These are phyloP conservation scores for Nanorana parkeri DNA, from an alignment of 2,113 vertebrate species.

Conservation along the genomic window DNA sequence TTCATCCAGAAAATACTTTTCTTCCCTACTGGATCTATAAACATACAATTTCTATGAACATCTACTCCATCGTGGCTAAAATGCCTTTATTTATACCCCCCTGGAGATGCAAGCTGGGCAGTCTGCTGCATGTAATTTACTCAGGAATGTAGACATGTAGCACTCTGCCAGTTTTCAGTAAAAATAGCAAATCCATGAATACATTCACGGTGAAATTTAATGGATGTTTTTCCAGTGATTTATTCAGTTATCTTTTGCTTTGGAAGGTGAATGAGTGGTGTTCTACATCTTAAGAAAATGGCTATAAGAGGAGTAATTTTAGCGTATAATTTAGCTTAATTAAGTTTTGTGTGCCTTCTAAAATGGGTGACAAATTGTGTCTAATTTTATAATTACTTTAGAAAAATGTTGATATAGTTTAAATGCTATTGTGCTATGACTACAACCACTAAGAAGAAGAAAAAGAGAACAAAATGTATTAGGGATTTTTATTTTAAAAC, in stretches of 20 bases:
- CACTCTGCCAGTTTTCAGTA: background rate
- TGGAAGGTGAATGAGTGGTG: background rate
- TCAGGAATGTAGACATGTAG: slow-evolving; percentile 10
- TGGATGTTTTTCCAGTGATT: background rate
- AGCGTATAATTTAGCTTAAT: background rate
- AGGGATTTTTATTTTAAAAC: too few relatives aligned
- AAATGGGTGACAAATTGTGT: background rate
- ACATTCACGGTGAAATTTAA: background rate
- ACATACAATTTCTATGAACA: slow-evolving; percentile 5
- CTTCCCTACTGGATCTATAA: background rate
- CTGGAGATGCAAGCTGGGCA: slow-evolving; percentile 12
- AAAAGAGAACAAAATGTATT: too few relatives aligned
- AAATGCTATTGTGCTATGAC: background rate
- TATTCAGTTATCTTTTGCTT: background rate
- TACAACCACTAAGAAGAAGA: too few relatives aligned
- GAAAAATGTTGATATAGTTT: background rate
- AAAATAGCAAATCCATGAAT: slow-evolving; percentile 12
- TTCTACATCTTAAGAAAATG: background rate
- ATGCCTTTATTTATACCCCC: slow-evolving; percentile 19
- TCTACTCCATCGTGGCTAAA: background rate
- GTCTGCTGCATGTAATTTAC: slow-evolving; percentile 21
- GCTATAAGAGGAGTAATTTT: background rate
- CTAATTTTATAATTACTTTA: background rate
- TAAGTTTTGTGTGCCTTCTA: background rate
- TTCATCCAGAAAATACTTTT: background rate